phyloP scores from a whole-genome alignment of 2,888 invertebrate genomes.

The Drosophila merina region DNA sequence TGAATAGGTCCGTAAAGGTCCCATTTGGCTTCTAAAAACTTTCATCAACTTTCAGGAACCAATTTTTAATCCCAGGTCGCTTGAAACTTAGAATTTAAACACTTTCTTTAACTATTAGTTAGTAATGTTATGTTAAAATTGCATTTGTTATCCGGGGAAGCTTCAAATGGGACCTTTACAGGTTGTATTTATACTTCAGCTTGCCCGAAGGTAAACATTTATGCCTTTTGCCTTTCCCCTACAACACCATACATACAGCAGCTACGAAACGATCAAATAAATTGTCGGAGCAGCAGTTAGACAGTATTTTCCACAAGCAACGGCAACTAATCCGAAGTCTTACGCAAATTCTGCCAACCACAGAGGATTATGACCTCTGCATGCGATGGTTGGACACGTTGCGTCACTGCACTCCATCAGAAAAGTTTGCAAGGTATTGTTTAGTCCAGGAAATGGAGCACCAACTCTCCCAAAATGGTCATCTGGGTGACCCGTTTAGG shows the following conservation, averaged over 20 bases:
- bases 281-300: neutral
- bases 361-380: constrained; percentile 1
- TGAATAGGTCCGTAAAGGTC: neutral
- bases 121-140: too few species aligned
- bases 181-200: neutral
- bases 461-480: neutral
- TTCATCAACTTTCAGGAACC: too few species aligned
- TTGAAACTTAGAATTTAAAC: too few species aligned
- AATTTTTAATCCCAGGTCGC: too few species aligned
- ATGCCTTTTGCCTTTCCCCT: neutral
- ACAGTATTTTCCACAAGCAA: constrained; percentile 1
- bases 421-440: constrained; percentile 9
- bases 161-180: too few species aligned
- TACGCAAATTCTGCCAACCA: neutral
- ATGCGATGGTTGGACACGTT: constrained; percentile 17
- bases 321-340: neutral
- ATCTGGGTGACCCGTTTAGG: neutral
- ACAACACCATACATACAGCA: neutral
- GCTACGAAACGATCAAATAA: neutral
- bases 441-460: constrained; percentile 14
- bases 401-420: neutral
- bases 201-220: neutral
- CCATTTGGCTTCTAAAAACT: too few species aligned
- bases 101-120: too few species aligned
- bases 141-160: too few species aligned